Percentiles rank a stretch among this genome's conserved stretches.
These are phyloP conservation scores for Tachyglossus aculeatus DNA, from an alignment of 2,797 vertebrate species.

Conservation along the genomic window DNA sequence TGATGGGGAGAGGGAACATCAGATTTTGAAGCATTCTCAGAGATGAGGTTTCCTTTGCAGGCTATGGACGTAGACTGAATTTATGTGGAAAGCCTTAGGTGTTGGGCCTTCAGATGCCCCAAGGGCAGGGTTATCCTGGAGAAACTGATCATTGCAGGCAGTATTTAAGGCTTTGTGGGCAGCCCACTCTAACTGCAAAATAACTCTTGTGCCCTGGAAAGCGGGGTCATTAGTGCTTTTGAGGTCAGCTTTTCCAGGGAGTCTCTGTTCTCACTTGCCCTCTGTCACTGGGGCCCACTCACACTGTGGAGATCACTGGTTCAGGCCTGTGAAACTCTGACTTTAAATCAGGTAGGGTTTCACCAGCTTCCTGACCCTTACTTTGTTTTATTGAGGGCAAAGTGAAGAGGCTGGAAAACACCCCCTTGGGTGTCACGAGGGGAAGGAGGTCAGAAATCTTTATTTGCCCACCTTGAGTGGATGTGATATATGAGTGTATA, in stretches of 20 bases:
- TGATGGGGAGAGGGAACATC: not conserved
- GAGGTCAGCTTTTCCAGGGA: slow-evolving; percentile 42
- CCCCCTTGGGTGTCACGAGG: too few relatives aligned
- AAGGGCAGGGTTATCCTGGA: slow-evolving; percentile 51
- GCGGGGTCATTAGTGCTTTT: slow-evolving; percentile 55
- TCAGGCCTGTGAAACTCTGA: too few relatives aligned
- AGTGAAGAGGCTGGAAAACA: too few relatives aligned
- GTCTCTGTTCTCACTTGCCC: not conserved
- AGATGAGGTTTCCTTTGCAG: slow-evolving; percentile 32
- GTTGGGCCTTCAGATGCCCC: slow-evolving; percentile 53
- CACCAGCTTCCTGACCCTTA: too few relatives aligned
- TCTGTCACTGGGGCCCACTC: too few relatives aligned
- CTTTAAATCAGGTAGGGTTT: too few relatives aligned
- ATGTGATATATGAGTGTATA: too few relatives aligned
- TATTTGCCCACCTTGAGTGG: too few relatives aligned
- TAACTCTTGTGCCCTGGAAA: not conserved
- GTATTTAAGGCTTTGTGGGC: slow-evolving; percentile 40
- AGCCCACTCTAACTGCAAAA: slow-evolving; percentile 21
- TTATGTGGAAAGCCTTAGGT: slow-evolving; percentile 48
- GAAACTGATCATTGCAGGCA: slow-evolving; percentile 60
- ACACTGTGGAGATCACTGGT: too few relatives aligned
- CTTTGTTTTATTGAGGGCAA: too few relatives aligned
- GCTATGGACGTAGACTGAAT: slow-evolving; percentile 44
- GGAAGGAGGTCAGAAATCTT: too few relatives aligned
- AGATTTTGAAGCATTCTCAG: slow-evolving; percentile 10